Percentiles rank a stretch among this genome's conserved stretches.
These are phyloP conservation scores for Actinemys pallida DNA, from an alignment of 2,113 vertebrate species.

Conservation along the genomic window DNA sequence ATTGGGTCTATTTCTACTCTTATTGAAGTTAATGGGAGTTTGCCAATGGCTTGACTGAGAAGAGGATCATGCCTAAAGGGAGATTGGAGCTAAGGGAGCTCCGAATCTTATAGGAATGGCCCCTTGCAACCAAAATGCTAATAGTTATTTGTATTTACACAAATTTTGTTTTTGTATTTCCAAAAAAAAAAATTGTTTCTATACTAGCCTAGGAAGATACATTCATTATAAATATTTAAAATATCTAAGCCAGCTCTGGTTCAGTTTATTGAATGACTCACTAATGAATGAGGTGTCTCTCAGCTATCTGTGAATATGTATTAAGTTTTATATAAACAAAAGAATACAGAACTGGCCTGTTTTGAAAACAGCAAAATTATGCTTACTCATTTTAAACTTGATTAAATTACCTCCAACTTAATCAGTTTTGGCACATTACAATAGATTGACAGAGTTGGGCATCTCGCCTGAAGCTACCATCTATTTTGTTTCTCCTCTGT, in stretches of 20 bases:
- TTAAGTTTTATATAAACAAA: conserved; percentile 55
- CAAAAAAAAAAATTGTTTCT: conserved; percentile 19
- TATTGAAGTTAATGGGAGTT: background rate
- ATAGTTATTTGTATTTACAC: background rate
- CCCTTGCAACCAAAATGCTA: background rate
- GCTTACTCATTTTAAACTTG: conserved; percentile 42
- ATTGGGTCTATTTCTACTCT: background rate
- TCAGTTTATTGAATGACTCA: conserved; percentile 60
- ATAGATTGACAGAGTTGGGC: conserved; percentile 9
- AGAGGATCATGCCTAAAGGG: background rate
- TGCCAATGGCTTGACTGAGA: background rate
- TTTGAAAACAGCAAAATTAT: conserved; percentile 36
- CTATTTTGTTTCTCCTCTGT: conserved; percentile 24
- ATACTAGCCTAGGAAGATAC: background rate
- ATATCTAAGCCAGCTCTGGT: conserved; percentile 19
- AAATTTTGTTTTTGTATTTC: background rate
- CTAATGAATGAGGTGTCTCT: conserved; percentile 60
- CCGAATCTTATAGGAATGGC: background rate
- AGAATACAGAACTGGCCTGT: background rate
- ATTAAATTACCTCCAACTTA: conserved; percentile 53
- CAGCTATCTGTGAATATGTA: conserved; percentile 58
- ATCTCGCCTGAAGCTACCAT: conserved; percentile 31
- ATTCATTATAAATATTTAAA: conserved; percentile 60
- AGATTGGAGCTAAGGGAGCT: background rate
- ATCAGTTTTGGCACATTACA: conserved; percentile 41